phyloP scores from a whole-genome alignment of 2,113 vertebrate genomes.

The Brienomyrus longianalis region DNA sequence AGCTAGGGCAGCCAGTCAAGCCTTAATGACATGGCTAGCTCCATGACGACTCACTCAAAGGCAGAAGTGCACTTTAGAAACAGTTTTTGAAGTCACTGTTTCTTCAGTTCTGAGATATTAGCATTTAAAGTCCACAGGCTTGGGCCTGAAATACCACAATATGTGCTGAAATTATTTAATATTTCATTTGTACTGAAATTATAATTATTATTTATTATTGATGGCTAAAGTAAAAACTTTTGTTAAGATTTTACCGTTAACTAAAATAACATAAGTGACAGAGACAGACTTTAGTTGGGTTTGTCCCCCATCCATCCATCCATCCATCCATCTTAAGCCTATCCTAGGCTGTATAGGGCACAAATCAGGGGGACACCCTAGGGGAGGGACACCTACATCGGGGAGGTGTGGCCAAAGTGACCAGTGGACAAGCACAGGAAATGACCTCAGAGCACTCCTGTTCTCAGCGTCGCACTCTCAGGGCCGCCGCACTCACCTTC shows the following conservation, averaged over 20 bases:
- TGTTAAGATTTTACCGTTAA: background rate
- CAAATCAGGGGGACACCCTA: background rate
- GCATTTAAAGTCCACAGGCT: background rate
- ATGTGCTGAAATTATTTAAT: background rate
- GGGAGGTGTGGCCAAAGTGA: background rate
- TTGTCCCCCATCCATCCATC: background rate
- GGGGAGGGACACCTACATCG: background rate
- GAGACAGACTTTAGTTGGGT: background rate
- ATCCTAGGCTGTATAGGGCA: background rate
- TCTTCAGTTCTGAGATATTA: background rate
- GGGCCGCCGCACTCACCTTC: constrained; percentile 66
- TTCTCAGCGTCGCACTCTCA: constrained; percentile 74
- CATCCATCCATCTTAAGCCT: background rate
- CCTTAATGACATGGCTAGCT: background rate
- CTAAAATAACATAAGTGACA: background rate
- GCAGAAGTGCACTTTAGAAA: background rate
- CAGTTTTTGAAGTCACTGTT: background rate
- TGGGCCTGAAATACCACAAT: background rate
- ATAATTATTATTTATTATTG: background rate
- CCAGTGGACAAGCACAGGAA: background rate
- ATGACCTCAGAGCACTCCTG: constrained; percentile 54
- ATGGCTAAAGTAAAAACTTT: background rate
- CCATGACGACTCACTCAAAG: background rate
- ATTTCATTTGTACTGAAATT: background rate
- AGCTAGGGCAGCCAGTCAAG: background rate